phyloP scores from a whole-genome alignment of 2,888 invertebrate genomes.

The Agriotes lineatus region DNA sequence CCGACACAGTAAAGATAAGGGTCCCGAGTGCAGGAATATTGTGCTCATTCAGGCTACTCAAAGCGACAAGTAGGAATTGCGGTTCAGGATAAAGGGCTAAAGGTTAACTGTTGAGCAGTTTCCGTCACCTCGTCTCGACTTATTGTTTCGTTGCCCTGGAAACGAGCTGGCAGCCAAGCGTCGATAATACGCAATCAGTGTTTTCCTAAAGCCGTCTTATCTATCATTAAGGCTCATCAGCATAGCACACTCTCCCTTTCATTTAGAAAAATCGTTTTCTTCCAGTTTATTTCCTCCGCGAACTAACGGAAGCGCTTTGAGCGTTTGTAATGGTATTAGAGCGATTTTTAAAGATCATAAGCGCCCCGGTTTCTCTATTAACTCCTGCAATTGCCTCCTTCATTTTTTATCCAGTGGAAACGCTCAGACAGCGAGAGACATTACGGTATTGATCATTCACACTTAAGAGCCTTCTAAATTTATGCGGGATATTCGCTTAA shows the following conservation, averaged over 20 bases:
- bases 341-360: slow-evolving; percentile 29
- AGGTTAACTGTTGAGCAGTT: slow-evolving; percentile 48
- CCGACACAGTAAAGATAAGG: slow-evolving; percentile 33
- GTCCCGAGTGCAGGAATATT: slow-evolving; percentile 33
- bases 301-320: slow-evolving; percentile 18
- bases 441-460: slow-evolving; percentile 18
- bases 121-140: slow-evolving; percentile 46
- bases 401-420: slow-evolving; percentile 12
- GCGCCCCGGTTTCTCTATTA: slow-evolving; percentile 27
- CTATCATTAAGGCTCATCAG: slow-evolving; percentile 50
- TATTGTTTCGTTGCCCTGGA: slow-evolving; percentile 48
- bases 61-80: slow-evolving; percentile 37
- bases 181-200: slow-evolving; percentile 51
- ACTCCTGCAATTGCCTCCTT: slow-evolving; percentile 11
- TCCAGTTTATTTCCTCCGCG: slow-evolving; percentile 34
- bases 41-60: slow-evolving; percentile 34
- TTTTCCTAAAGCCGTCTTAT: slow-evolving; percentile 49
- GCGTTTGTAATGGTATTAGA: slow-evolving; percentile 22
- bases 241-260: slow-evolving; percentile 44
- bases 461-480: not conserved
- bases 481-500: not conserved
- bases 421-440: slow-evolving; percentile 9
- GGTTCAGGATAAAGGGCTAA: slow-evolving; percentile 43
- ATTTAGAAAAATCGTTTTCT: slow-evolving; percentile 38
- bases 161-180: slow-evolving; percentile 44